phyloP scores from a whole-genome alignment of 2,888 invertebrate species.

The Nyleta sp. region DNA sequence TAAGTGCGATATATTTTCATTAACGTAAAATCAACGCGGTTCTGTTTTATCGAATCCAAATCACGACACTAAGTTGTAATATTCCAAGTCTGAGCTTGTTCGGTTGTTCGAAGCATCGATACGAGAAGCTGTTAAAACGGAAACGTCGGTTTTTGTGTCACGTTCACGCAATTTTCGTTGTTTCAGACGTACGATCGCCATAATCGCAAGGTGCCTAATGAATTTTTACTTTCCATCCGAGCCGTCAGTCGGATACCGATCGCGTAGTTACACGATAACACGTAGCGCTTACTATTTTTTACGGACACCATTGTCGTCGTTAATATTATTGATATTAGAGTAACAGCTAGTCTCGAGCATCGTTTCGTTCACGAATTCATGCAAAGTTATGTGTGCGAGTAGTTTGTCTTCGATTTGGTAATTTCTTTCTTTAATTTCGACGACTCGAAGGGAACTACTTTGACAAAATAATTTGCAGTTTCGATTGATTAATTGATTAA shows the following conservation, averaged over 20 bases:
- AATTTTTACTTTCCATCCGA: conserved; percentile 55
- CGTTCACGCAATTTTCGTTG: conserved; percentile 43
- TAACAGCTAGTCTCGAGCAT: conserved; percentile 78
- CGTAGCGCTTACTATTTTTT: conserved; percentile 42
- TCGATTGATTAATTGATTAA: not conserved
- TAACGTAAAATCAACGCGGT: conserved; percentile 9
- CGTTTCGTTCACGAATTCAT: conserved; percentile 46
- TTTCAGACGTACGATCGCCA: conserved; percentile 63
- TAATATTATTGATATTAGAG: conserved; percentile 68
- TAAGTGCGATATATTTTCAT: conserved; percentile 34
- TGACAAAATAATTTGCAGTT: conserved; percentile 20
- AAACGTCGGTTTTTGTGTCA: too few species aligned
- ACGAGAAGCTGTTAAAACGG: conserved; percentile 2
- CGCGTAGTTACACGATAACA: conserved; percentile 28
- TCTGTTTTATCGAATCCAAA: conserved; percentile 26
- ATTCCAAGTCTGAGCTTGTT: not conserved
- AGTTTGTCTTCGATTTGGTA: conserved; percentile 14
- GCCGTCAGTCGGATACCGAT: conserved; percentile 17
- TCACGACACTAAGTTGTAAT: not conserved
- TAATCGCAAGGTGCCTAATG: conserved; percentile 71
- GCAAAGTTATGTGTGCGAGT: conserved; percentile 48
- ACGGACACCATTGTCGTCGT: conserved; percentile 57
- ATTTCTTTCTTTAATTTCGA: conserved; percentile 1
- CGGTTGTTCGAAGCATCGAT: not conserved
- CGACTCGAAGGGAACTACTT: conserved; percentile 17